These are phyloP conservation scores for Gallinago stenura DNA, from an alignment of 2,797 vertebrate genomes.

Conservation along the genomic window DNA sequence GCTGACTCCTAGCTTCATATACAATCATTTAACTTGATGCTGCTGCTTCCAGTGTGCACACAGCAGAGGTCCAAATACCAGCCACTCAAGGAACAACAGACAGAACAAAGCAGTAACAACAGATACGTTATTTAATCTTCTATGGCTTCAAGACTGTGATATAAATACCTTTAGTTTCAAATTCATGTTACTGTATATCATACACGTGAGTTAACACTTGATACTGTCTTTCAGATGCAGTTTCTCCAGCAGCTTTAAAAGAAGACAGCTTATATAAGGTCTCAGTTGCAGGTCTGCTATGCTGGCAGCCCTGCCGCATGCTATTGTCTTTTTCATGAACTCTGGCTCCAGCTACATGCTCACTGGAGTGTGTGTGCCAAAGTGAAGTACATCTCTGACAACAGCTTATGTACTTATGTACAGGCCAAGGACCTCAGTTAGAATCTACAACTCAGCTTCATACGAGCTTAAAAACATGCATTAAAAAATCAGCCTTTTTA, in stretches of 20 bases:
- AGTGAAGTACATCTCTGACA: neutral
- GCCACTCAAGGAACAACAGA: neutral
- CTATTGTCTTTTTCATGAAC: neutral
- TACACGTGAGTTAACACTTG: neutral
- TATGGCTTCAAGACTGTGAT: neutral
- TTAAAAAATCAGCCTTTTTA: neutral
- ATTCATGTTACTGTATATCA: neutral
- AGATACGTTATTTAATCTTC: neutral
- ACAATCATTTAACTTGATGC: neutral
- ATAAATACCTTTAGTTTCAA: neutral
- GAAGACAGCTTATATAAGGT: neutral
- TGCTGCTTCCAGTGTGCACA: neutral
- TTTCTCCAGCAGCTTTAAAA: neutral
- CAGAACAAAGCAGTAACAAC: neutral
- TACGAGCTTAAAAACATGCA: neutral
- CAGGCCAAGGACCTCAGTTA: neutral
- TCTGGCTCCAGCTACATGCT: neutral
- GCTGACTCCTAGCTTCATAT: neutral
- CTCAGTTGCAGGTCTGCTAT: neutral
- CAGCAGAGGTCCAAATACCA: neutral
- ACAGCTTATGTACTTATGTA: rapidly evolving
- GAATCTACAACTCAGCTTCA: neutral
- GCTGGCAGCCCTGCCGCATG: neutral
- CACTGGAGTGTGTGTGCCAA: neutral
- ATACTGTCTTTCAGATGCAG: neutral